Evolutionary conservation across 2,888 invertebrate genomes (phyloP).

Genomic region (Apodemia mormo): DNA sequence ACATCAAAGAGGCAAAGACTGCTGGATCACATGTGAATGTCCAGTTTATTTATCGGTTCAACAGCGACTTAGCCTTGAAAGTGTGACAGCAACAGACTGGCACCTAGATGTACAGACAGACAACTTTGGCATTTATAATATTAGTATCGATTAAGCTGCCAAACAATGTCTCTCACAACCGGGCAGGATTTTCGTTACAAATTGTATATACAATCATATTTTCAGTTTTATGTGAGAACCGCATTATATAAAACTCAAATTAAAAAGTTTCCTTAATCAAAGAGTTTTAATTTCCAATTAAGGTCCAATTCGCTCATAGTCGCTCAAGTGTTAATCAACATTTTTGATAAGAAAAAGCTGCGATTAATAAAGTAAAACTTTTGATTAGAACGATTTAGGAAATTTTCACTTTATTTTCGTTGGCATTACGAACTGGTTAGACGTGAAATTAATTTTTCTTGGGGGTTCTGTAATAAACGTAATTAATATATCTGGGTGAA

Average conservation of each 20-base stretch:
- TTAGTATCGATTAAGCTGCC: no score
- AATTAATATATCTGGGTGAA: no score
- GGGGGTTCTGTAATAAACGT: neutral
- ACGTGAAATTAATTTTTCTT: neutral
- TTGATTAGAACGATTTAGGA: conserved; percentile 34
- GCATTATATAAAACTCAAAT: conserved; percentile 7
- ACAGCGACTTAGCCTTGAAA: no score
- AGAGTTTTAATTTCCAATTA: conserved; percentile 18
- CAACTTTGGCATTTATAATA: no score
- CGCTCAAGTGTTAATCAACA: conserved; percentile 26
- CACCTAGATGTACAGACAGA: no score
- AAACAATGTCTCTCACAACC: no score
- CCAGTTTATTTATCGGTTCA: no score
- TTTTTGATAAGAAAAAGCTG: conserved; percentile 18
- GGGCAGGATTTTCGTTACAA: no score
- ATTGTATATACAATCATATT: neutral
- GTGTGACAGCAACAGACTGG: no score
- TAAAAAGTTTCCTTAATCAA: conserved; percentile 4
- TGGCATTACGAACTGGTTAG: neutral
- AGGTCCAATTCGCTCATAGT: conserved; percentile 12
- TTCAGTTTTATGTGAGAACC: conserved; percentile 15
- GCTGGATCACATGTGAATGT: no score
- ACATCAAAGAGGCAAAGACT: no score
- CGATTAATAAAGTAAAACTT: conserved; percentile 26
- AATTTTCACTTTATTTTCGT: conserved; percentile 26